Evolutionary conservation across 1,140 invertebrate species (phyloP), one percentile per base, ranked within the genome.

Genomic region (Zophobas atratus): DNA sequence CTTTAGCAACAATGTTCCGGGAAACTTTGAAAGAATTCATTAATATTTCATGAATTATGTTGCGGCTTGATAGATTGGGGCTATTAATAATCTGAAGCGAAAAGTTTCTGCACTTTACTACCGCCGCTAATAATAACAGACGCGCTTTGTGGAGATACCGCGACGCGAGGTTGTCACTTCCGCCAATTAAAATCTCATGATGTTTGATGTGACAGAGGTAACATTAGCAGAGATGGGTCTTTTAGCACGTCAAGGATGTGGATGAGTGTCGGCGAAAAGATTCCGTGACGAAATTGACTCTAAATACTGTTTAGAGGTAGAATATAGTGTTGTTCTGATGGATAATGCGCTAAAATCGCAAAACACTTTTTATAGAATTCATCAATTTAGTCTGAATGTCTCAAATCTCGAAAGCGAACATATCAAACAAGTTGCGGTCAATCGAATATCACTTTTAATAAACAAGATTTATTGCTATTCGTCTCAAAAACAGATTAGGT

Each of bases 21-120:
- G 60, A 67, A 67, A 67, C 60, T 67, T 67, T 67, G n/a, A 67
- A 67, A 67, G 60, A 67, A 43, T 67, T 67, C 60, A 67, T 67
- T 67, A 67, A 67, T 67, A 67, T 67, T 67, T 46, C 60, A 67
- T 67, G 60, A 67, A 67, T 67, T 67, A 41, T 39, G 32, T 67
- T 39, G 20, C 56, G 56, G 34, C 56, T 60, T 60, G 56, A 60
- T 60, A 39, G 56, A 60, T 60, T 39, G 56, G 32, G 2, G 56
- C 56, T 6, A 60, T 60, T 60, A 60, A 60, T 60, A 60, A 60
- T 60, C 56, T 8, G 43, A 8, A 46, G 6, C 56, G 36, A 60
- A 60, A 33, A 34, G 49, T 53, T 53, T 32, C 49, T 46, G 43
- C 43, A 46, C 43, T 46, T 8, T 3, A 46, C 6, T 34, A 56